phyloP scores from a whole-genome alignment of 2,113 vertebrate species.

The Euleptes europaea region DNA sequence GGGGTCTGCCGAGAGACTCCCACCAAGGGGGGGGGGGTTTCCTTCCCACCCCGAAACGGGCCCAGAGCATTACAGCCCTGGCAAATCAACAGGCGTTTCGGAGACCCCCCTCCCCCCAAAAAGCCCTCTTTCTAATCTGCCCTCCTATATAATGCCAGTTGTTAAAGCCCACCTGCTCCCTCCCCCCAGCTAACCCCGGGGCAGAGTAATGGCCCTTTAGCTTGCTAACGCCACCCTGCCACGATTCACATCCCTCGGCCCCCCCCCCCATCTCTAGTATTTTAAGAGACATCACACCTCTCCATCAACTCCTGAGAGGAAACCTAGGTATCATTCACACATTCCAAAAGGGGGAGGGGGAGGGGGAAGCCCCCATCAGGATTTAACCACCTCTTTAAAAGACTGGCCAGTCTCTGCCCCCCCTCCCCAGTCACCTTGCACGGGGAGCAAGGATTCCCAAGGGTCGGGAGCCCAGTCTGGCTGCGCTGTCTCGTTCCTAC shows the following conservation, averaged over 20 bases:
- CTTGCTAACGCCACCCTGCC: no score
- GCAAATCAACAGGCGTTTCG: background rate
- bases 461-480: background rate
- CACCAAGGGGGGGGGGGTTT: background rate
- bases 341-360: background rate
- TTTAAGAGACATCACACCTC: background rate
- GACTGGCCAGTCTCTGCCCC: background rate
- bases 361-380: background rate
- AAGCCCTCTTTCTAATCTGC: background rate
- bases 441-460: background rate
- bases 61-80: background rate
- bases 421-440: background rate
- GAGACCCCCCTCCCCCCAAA: background rate
- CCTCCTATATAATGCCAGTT: background rate
- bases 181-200: background rate
- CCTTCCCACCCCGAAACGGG: no score
- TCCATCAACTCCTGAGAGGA: no score
- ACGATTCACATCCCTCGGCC: no score
- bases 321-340: background rate
- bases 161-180: no score
- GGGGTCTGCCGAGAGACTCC: background rate
- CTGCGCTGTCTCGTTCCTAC: background rate
- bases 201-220: no score
- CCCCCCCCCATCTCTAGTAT: background rate
- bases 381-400: background rate